Evolutionary conservation across 2,797 vertebrate species (phyloP), one percentile per base, ranked within the genome.

Genomic region (Macrochelys suwanniensis): DNA sequence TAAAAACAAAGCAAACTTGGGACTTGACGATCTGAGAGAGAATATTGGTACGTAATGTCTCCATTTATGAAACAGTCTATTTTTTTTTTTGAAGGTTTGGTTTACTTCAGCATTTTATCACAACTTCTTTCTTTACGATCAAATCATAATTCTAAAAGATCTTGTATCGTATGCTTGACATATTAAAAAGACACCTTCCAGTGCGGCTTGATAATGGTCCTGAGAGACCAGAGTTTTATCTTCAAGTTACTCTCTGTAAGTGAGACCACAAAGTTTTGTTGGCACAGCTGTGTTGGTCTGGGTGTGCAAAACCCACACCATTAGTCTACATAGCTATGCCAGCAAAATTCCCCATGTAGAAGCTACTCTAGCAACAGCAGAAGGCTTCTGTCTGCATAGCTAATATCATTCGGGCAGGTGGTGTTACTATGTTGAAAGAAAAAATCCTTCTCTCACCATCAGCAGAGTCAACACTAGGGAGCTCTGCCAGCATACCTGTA

Each of bases 1-100:
- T 94, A 97, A 95, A 97, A 96, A 9, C 77, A 88, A 97, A 94
- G 87, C 91, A 88, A 92, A 78, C 50, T 88, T 68, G 16, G 45
- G 88, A 68, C 11, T 85, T 92, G 80, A 89, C 87, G 86, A 89
- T 26, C 79, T 37, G 11, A 89, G 91, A 93, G 47, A 26, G 21
- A 45, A 65, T 84, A 37, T 61, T 92, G 80, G 54, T 91, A 95
- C 93, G 96, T 89, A 57, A 0, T 57, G 47, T 90, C 92, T 92
- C 17, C 8, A 7, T 85, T 49, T 76, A 49, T 56, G 61, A 45
- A 96, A 71, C 65, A 61, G 19, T 88, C 23, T 50, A 4, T 16
- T 54, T 49, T 16, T 57, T 16, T 57, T 94, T 37, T 59, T 45
- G 13, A n/a, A 76, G 59, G 9, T 68, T 93, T 93, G 28, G 12